A percentile compares a stretch with the other conserved stretches of the same genome.
Conservation (phyloP, 2,113 vertebrate genomes). For the Willisornis vidua region DNA sequence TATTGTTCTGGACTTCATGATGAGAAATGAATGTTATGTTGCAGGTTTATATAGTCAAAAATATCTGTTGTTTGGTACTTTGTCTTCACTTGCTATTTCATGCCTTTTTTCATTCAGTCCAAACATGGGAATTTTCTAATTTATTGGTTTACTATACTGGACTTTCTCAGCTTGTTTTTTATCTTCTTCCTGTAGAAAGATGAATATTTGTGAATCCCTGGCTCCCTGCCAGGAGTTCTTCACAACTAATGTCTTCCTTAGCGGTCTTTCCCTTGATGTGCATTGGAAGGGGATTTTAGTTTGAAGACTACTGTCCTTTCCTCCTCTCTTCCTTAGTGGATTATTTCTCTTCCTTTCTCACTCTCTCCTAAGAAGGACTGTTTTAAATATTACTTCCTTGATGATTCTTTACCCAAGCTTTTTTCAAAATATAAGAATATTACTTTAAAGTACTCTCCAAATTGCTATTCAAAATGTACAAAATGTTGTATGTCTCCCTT, state of each 20-base stretch:
- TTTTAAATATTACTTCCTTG: background rate
- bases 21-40: background rate
- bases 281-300: background rate
- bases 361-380: background rate
- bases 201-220: background rate
- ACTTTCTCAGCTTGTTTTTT: conserved; percentile 18
- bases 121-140: background rate
- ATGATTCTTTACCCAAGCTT: background rate
- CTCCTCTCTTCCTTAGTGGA: background rate
- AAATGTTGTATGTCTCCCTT: background rate
- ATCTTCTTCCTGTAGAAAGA: conserved; percentile 1
- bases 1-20: background rate
- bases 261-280: background rate
- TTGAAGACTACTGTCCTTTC: background rate
- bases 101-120: background rate
- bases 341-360: background rate
- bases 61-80: background rate
- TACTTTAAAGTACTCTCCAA: background rate
- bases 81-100: background rate
- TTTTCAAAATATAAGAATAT: background rate
- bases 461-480: background rate
- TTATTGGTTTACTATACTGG: background rate
- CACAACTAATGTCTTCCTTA: background rate
- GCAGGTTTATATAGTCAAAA: background rate
- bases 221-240: conserved; percentile 1